These are phyloP conservation scores for Eupithecia exiguata DNA, from an alignment of 2,888 invertebrate species.

Conservation along the genomic window DNA sequence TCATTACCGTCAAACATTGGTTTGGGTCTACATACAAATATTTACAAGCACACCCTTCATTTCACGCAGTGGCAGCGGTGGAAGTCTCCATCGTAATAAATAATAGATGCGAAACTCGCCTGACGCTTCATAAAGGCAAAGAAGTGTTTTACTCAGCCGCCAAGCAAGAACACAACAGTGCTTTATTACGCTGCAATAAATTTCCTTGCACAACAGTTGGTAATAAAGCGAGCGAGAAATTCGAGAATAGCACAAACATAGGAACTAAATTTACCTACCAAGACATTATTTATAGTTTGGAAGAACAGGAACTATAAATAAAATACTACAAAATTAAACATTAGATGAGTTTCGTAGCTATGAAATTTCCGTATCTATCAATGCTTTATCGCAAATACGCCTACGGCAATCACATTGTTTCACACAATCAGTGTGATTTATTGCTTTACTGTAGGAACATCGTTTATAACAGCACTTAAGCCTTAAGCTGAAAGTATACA, in stretches of 20 bases:
- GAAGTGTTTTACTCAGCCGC: slow-evolving; percentile 7
- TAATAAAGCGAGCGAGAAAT: slow-evolving; percentile 7
- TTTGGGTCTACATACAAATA: slow-evolving; percentile 29
- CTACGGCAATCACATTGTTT: slow-evolving; percentile 43
- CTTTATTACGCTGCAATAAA: slow-evolving; percentile 6
- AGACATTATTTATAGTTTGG: not conserved
- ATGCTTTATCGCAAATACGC: slow-evolving; percentile 37
- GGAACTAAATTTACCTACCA: not conserved
- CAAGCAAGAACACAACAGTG: not conserved
- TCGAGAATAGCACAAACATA: not conserved
- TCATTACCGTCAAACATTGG: slow-evolving; percentile 37
- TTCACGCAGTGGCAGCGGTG: slow-evolving; percentile 11
- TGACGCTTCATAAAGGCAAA: not conserved
- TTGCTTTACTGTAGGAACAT: slow-evolving; percentile 37
- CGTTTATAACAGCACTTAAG: slow-evolving; percentile 27
- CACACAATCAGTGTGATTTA: slow-evolving; percentile 46
- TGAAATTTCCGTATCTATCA: slow-evolving; percentile 2
- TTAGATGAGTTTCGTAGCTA: slow-evolving; percentile 17
- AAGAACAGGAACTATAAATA: not conserved
- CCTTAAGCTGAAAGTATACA: not conserved
- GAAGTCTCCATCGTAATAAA: not conserved
- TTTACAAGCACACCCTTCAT: slow-evolving; percentile 34
- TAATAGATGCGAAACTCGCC: slow-evolving; percentile 22
- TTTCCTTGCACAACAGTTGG: not conserved
- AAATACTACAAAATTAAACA: too few relatives aligned